Percentiles rank a stretch among this genome's conserved stretches.
These are phyloP conservation scores for Bellardia bayeri DNA, from an alignment of 2,888 invertebrate genomes.

Conservation along the genomic window DNA sequence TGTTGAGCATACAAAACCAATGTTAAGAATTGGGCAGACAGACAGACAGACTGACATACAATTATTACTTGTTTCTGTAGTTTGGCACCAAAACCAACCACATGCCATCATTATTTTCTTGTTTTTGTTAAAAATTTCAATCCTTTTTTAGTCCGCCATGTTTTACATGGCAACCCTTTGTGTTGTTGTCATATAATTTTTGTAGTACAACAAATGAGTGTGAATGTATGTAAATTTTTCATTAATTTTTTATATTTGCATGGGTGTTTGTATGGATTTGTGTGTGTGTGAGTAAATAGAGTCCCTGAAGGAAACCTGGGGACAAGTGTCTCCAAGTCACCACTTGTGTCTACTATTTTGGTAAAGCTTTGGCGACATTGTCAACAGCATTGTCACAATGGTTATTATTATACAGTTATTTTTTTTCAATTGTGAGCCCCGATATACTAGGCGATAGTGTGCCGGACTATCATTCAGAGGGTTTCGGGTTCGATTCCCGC, in stretches of 20 bases:
- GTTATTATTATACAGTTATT: too few relatives aligned
- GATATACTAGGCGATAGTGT: too few relatives aligned
- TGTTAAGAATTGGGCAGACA: slow-evolving; percentile 3
- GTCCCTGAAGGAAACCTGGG: too few relatives aligned
- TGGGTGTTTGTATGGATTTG: neutral
- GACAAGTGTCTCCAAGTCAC: too few relatives aligned
- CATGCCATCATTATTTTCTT: slow-evolving; percentile 72
- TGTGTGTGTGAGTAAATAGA: neutral
- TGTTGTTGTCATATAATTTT: slow-evolving; percentile 67
- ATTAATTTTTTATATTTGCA: neutral
- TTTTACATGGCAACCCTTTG: slow-evolving; percentile 79
- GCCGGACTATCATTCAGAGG: too few relatives aligned
- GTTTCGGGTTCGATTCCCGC: too few relatives aligned
- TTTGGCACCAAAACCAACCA: slow-evolving; percentile 71
- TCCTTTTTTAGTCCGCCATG: slow-evolving; percentile 78
- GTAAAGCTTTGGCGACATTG: too few relatives aligned
- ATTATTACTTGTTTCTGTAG: slow-evolving; percentile 50
- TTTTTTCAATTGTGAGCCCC: too few relatives aligned
- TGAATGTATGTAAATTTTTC: slow-evolving; percentile 33
- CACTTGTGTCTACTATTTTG: too few relatives aligned
- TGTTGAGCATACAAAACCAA: slow-evolving; percentile 43
- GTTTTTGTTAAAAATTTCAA: slow-evolving; percentile 61
- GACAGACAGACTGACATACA: slow-evolving; percentile 9
- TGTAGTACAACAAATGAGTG: slow-evolving; percentile 36
- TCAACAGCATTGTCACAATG: too few relatives aligned